Evolutionary conservation across 2,888 invertebrate species (phyloP), one percentile per base, ranked within the genome.

Genomic region (Athripsodes cinereus): DNA sequence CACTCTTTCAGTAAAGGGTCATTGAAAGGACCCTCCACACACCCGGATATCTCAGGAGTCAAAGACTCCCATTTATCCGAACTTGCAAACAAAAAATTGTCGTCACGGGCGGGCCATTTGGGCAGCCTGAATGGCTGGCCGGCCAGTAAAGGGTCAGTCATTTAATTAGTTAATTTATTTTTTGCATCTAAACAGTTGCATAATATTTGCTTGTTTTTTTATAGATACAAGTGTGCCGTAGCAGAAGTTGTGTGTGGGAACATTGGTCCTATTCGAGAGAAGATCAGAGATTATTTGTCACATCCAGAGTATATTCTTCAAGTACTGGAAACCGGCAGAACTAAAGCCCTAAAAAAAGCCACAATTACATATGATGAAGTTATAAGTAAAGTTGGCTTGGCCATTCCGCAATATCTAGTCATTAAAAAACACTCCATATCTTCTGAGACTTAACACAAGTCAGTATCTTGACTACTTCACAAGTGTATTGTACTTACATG

Each of bases 221-320:
- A 62, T 64, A 83, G 83, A 64, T 92, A 89, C 68, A 94, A 94
- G 74, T 65, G 80, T 6, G 67, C 80, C 1, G 81, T 92, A 1
- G 87, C 90, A 1, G 88, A 91, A 57, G 81, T 82, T n/a, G 71
- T 93, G 0, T 80, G 87, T 26, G 83, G 84, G 62, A 80, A 83
- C 68, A 67, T 93, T 22, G 75, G 73, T 44, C 92, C 92, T 2
- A 88, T 93, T 65, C 80, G 86, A 64, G 70, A 74, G 51, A 74
- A 81, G 69, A 81, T 86, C 62, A 66, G 74, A 1, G 69, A 79
- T 56, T 78, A 87, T 64, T 69, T 86, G 58, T 69, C 74, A 46
- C 83, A 87, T 62, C 82, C 81, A 50, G 75, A 73, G 19, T 84
- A 87, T 71, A 72, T 94, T 62, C 68, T 79, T n/a, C 71, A 79